phyloP scores from a whole-genome alignment of 1,140 invertebrate genomes.

The Pogonomyrmex californicus region DNA sequence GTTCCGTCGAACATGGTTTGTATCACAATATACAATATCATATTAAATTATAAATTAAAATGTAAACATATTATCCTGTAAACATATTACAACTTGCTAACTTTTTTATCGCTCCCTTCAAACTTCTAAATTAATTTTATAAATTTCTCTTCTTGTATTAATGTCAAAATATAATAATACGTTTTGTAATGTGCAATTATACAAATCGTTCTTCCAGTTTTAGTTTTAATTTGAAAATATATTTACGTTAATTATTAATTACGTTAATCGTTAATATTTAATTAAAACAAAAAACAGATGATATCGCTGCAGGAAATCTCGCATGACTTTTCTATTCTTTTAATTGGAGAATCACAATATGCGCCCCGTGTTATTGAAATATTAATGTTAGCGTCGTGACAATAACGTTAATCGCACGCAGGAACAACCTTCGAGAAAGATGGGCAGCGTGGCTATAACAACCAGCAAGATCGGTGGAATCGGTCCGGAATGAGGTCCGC shows the following conservation, averaged over 20 bases:
- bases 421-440: background rate
- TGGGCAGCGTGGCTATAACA: background rate
- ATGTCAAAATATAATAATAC: background rate
- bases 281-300: background rate
- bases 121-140: background rate
- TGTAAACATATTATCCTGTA: background rate
- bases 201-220: background rate
- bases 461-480: constrained; percentile 1
- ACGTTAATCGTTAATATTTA: background rate
- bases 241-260: background rate
- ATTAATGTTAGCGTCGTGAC: constrained; percentile 10
- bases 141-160: background rate
- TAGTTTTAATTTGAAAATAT: background rate
- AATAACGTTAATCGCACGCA: constrained; percentile 13
- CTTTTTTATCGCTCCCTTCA: background rate
- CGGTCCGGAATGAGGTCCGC: background rate
- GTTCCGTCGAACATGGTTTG: constrained; percentile 88
- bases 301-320: background rate
- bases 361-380: constrained; percentile 1
- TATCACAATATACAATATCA: constrained; percentile 14
- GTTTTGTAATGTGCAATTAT: background rate
- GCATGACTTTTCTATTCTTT: background rate
- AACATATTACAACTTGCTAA: background rate
- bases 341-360: constrained; percentile 31
- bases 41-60: background rate